Base-by-base conservation (phyloP, 2,888 invertebrate genomes). In the Drosophila nr. perissopoda region DNA sequence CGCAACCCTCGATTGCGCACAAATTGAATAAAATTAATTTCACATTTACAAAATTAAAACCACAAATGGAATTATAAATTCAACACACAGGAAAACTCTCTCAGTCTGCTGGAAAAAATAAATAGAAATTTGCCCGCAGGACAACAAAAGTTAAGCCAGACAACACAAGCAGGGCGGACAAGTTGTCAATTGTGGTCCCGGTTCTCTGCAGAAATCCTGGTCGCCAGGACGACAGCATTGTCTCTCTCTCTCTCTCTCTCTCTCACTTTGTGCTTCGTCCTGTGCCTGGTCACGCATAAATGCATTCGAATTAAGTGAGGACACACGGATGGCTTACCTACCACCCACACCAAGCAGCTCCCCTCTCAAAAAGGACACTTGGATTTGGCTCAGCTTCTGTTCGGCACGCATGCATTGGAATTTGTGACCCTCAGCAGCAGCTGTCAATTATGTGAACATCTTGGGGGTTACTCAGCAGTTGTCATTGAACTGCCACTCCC, bases 21-120 rank as follows among this genome's bases (percentile, higher is more conserved):
- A 78, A 89, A 89, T 87, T 90, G 82, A 84, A 85, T 84, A 82
- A 90, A 89, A 91, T 89, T 89, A 89, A 87, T 80, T 87, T 89
- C 82, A 69, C 91, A 90, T 89, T 91, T 91, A 82, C 83, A 65
- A 89, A 83, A 89, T 89, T 91, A 89, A 91, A 89, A 91, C 77
- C 83, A 75, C 87, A 90, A 91, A 89, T 91, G 87, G 84, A 87
- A 91, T 89, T 89, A 89, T 82, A 86, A 90, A 91, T 83, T 89
- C 90, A 86, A 63, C 78, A 78, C 83, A 80, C 73, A 78, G 70
- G 65, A 58, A 21, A 57, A 42, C 21, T 42, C 57, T 18, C 21
- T 42, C n/a, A 18, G 27, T 27, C 40, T 57, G 40, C 16, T 16
- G 40, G 21, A 40, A 63, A 49, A 54, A 58, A 25, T 31, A 70